Evolutionary conservation across 2,797 vertebrate species (phyloP), one percentile per base, ranked within the genome.

Genomic region (Geotria australis): DNA sequence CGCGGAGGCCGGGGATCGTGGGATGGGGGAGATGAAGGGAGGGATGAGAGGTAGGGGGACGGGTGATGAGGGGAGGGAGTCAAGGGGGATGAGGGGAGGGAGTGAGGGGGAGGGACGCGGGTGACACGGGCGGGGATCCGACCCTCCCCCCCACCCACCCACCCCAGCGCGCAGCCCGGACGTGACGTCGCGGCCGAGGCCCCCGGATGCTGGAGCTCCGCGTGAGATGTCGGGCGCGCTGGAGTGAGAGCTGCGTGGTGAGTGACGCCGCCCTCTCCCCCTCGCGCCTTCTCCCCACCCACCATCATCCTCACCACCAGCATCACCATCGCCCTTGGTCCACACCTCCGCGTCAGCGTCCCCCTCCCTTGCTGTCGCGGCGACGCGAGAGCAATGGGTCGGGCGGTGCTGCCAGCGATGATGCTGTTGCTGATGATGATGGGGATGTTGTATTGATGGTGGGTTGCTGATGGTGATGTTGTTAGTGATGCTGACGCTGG

Each of bases 21-120:
- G 55, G 10, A 63, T 60, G 48, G 64, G 63, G 64, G 64, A 63
- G 64, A 63, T 62, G 62, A 62, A 68, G 65, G 64, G 64, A 55
- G 57, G 69, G 67, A 67, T 69, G 67, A 47, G 15, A 9, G 59
- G 46, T 12, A 45, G 8, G 13, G 11, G 57, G 15, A 13, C 9
- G 13, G 51, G 46, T 14, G n/a, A 10, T n/a, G 9, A 15, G 24
- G 10, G 38, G 15, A 5, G 15, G 56, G 46, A 46, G 46, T 59
- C 59, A 62, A 59, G 59, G 47, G 63, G 55, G 47, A 58, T 47
- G 12, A 60, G 13, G 5, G 4, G 46, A 46, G 7, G 58, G 48
- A 2, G 10, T 46, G 60, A 59, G 10, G 12, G 11, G 57, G 13
- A 61, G 58, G 10, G 9, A 38, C 8, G 9, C 8, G 48, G 10